Evolutionary conservation across 2,113 vertebrate species (phyloP).

Genomic region (Colaptes auratus): DNA sequence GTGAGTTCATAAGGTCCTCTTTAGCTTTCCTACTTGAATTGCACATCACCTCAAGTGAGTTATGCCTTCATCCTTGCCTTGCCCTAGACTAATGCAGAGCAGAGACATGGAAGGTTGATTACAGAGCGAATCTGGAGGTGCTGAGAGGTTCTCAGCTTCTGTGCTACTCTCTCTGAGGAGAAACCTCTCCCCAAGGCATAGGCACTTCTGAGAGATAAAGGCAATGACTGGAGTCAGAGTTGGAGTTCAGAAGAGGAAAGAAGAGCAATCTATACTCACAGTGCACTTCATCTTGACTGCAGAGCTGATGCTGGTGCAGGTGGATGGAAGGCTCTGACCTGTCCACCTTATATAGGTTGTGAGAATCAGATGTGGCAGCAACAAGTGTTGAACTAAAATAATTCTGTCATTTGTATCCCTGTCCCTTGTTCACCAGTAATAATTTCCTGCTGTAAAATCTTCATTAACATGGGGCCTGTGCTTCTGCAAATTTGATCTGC

Average conservation of each 20-base stretch:
- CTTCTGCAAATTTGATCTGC: too few relatives aligned
- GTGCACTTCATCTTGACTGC: constrained; percentile 33
- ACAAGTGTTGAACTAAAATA: background rate
- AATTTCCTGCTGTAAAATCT: too few relatives aligned
- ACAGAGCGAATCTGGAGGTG: background rate
- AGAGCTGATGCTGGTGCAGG: constrained; percentile 13
- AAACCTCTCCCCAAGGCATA: background rate
- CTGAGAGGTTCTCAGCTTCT: background rate
- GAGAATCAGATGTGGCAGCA: background rate
- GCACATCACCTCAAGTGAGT: background rate
- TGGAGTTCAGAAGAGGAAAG: background rate
- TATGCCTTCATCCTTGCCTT: background rate
- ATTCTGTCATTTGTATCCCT: background rate
- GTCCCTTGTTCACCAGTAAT: too few relatives aligned
- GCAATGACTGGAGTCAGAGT: too few relatives aligned
- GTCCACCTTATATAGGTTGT: background rate
- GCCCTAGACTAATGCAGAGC: background rate
- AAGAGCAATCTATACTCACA: background rate
- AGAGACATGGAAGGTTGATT: background rate
- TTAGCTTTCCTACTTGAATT: background rate
- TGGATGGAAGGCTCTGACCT: background rate
- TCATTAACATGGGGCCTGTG: too few relatives aligned
- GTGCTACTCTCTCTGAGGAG: background rate
- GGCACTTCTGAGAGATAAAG: background rate
- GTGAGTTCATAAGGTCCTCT: background rate